These are phyloP conservation scores for Platycercus adscitus DNA, from an alignment of 2,113 vertebrate genomes.

Conservation along the genomic window DNA sequence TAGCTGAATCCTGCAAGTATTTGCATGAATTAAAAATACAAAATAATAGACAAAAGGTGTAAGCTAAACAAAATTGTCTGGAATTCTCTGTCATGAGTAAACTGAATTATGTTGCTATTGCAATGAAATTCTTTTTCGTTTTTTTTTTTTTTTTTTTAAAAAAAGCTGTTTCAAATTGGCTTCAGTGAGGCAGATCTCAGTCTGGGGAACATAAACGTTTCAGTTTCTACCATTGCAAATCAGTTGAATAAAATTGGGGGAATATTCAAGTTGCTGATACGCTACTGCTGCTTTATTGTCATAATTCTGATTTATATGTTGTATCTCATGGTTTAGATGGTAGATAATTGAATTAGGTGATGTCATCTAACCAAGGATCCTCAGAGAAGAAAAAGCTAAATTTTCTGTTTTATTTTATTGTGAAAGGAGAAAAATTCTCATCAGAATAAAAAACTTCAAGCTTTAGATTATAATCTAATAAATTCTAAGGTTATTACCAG, in stretches of 20 bases:
- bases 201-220: neutral
- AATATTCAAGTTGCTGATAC: neutral
- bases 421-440: neutral
- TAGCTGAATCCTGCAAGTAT: neutral
- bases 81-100: neutral
- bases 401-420: neutral
- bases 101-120: neutral
- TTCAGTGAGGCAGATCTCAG: neutral
- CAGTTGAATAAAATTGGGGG: neutral
- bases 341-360: neutral
- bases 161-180: neutral
- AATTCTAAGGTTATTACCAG: neutral
- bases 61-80: neutral
- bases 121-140: neutral
- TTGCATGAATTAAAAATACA: neutral
- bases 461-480: neutral
- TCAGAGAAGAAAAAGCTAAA: neutral
- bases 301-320: neutral
- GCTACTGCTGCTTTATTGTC: slow-evolving; percentile 9
- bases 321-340: neutral
- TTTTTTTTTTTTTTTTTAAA: neutral
- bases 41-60: neutral
- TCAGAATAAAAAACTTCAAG: neutral
- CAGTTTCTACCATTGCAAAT: neutral
- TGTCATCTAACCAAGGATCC: neutral